Evolutionary conservation across 2,797 vertebrate species (phyloP), one percentile per base, ranked within the genome.

Genomic region (Gymnopithys bicolor): DNA sequence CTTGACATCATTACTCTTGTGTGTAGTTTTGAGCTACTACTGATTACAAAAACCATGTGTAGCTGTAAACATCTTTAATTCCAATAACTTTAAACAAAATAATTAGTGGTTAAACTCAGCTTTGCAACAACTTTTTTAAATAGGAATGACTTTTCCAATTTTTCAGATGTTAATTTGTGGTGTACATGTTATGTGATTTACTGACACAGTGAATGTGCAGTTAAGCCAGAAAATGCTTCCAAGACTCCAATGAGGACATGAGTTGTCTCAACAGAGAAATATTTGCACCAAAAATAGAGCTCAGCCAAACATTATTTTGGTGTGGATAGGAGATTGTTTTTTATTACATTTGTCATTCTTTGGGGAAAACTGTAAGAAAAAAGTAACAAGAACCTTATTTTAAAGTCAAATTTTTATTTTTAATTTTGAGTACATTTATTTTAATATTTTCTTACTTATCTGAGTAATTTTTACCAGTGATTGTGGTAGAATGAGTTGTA

Each of bases 181-280:
- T 68, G 58, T 77, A 27, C 71, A 68, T 68, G 87, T 80, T 75
- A 45, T 74, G 55, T 93, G 90, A 96, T 94, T 95, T 95, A 94
- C 89, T 93, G 81, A 84, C 87, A 92, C 53, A 91, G 76, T 75
- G 73, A 59, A 81, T 85, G 51, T 83, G 84, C 22, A 87, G 58
- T 71, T 66, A 74, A 95, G 79, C 95, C 95, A 96, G 94, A 87
- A 96, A 94, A 81, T 27, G 25, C 27, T 92, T 95, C 96, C 93
- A 95, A 81, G 81, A n/a, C 93, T 89, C 56, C 1, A 9, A 41
- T 62, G 82, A 94, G 94, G 89, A 94, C 87, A 91, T 92, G 73
- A 85, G 76, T 66, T 92, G 81, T 78, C 94, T 93, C 94, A 95
- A 76, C 79, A 87, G 84, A 94, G 66, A 94, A 94, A 84, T 86